phyloP scores from a whole-genome alignment of 1,140 invertebrate genomes.

The Drosophila kohkoa region DNA sequence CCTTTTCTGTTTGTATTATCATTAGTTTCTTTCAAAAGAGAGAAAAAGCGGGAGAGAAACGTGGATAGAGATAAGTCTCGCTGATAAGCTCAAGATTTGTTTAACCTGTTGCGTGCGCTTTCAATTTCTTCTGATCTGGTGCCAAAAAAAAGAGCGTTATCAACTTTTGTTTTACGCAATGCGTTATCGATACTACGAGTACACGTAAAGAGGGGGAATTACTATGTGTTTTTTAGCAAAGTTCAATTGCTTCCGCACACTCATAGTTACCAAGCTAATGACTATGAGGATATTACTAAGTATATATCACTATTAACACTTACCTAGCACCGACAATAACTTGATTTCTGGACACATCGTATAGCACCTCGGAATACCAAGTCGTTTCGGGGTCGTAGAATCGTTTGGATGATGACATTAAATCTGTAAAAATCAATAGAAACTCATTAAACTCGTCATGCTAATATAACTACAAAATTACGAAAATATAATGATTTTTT shows the following conservation, averaged over 20 bases:
- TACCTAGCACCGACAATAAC: slow-evolving; percentile 92
- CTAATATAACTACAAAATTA: background rate
- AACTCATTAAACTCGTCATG: slow-evolving; percentile 2
- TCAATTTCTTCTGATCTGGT: slow-evolving; percentile 47
- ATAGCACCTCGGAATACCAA: slow-evolving; percentile 91
- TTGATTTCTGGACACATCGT: slow-evolving; percentile 93
- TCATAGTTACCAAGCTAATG: slow-evolving; percentile 15
- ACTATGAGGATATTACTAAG: too few relatives aligned
- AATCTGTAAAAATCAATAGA: slow-evolving; percentile 81
- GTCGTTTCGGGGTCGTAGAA: slow-evolving; percentile 89
- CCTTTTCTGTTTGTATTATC: slow-evolving; percentile 54
- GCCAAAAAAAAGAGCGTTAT: slow-evolving; percentile 34
- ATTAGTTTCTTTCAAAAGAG: slow-evolving; percentile 43
- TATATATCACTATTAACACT: slow-evolving; percentile 59
- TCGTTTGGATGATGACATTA: slow-evolving; percentile 86
- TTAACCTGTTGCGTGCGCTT: slow-evolving; percentile 55
- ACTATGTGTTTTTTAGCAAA: slow-evolving; percentile 27
- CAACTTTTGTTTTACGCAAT: slow-evolving; percentile 30
- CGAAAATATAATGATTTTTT: too few relatives aligned
- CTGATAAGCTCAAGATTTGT: slow-evolving; percentile 44
- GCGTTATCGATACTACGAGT: background rate
- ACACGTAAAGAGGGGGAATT: background rate
- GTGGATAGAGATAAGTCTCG: slow-evolving; percentile 43
- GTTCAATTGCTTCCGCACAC: slow-evolving; percentile 39
- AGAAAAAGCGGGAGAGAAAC: background rate